A percentile compares a stretch with the other conserved stretches of the same genome.
These are phyloP conservation scores for Trichogramma dendrolimi DNA, from an alignment of 2,888 invertebrate genomes.

Conservation along the genomic window DNA sequence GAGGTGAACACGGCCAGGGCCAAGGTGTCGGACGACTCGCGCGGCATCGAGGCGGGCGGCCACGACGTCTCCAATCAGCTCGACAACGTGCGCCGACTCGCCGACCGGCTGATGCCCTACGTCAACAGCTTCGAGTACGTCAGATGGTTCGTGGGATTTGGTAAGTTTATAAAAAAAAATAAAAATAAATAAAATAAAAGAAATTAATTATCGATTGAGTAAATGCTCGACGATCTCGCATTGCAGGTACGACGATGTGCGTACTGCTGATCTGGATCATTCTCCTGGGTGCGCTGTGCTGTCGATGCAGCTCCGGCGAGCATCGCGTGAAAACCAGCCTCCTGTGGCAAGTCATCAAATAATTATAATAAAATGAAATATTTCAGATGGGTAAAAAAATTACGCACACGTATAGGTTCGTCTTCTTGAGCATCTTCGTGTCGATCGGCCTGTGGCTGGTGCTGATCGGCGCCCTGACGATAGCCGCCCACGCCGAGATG, in stretches of 20 bases:
- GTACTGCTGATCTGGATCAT: constrained; percentile 42
- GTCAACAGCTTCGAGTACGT: constrained; percentile 60
- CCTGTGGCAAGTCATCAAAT: constrained; percentile 38
- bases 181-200: neutral
- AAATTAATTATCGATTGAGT: neutral
- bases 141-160: constrained; percentile 63
- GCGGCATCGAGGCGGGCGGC: constrained; percentile 59
- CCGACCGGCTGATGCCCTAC: constrained; percentile 40
- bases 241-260: constrained; percentile 38
- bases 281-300: constrained; percentile 42
- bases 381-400: neutral
- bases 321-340: constrained; percentile 42
- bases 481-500: constrained; percentile 66
- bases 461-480: constrained; percentile 57
- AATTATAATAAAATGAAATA: neutral
- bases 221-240: constrained; percentile 15
- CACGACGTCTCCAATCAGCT: constrained; percentile 56
- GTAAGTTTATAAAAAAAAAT: constrained; percentile 49
- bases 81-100: constrained; percentile 46
- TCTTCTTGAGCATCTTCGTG: constrained; percentile 58
- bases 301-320: constrained; percentile 43
- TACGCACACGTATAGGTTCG: constrained; percentile 31
- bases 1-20: constrained; percentile 59
- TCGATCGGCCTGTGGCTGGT: constrained; percentile 62
- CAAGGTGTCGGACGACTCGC: constrained; percentile 58